Percentiles rank a stretch among this genome's conserved stretches.
Conservation (phyloP, 2,113 vertebrate species). For the cattle (Bos taurus) region ARS-UCD2.0 NC_037356.1:6647501-6648000, state of each 20-base stretch:
- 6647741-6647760: not conserved
- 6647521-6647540: not conserved
- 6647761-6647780: not conserved
- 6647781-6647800: not conserved
- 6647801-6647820: not conserved
- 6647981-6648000: not conserved
- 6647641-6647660: not conserved
- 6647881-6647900: not conserved
- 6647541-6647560: not conserved
- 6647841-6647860: accelerated
- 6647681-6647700: not conserved
- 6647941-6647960: not conserved
- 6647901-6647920: accelerated
- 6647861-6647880: accelerated
- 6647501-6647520: not conserved
- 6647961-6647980: not conserved
- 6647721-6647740: not conserved
- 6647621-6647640: not conserved
- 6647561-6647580: not conserved
- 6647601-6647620: not conserved
- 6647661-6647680: not conserved
- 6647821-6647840: not conserved
- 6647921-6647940: not conserved
- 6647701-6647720: not conserved
- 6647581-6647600: not conserved